Percentiles rank a stretch among this genome's conserved stretches.
Evolutionary conservation across 2,113 vertebrate species (phyloP).

Genomic region (Aspidoscelis tigris): DNA sequence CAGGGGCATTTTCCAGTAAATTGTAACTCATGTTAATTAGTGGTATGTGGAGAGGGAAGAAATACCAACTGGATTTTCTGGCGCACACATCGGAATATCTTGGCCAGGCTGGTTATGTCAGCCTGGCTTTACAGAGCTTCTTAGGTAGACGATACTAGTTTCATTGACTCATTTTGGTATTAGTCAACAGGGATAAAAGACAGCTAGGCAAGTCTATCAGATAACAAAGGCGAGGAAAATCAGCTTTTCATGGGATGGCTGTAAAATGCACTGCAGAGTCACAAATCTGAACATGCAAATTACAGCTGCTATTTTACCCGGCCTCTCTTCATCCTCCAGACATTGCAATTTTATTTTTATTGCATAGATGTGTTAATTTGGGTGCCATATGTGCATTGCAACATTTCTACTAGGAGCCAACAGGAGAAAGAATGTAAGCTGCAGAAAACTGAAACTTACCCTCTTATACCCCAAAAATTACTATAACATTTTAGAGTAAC

Average conservation of each 20-base stretch:
- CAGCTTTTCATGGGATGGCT: slow-evolving; percentile 11
- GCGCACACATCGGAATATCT: background rate
- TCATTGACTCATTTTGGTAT: background rate
- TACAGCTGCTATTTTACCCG: slow-evolving; percentile 30
- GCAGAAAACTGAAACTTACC: slow-evolving; percentile 21
- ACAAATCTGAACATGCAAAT: slow-evolving; percentile 46
- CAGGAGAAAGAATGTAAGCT: slow-evolving; percentile 34
- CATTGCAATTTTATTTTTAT: slow-evolving; percentile 41
- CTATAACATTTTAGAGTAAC: slow-evolving; percentile 4
- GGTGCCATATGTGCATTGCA: slow-evolving; percentile 35
- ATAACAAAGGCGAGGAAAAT: slow-evolving; percentile 25
- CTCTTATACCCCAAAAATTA: too few relatives aligned
- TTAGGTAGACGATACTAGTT: background rate
- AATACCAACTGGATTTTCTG: background rate
- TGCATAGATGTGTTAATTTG: slow-evolving; percentile 35
- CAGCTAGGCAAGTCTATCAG: background rate
- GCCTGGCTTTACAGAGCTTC: background rate
- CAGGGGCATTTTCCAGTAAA: background rate
- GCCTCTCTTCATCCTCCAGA: slow-evolving; percentile 25
- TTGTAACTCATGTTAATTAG: background rate
- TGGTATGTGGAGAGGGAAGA: background rate
- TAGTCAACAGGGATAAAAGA: slow-evolving; percentile 16
- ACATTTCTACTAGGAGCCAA: slow-evolving; percentile 22
- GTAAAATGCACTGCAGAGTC: slow-evolving; percentile 30
- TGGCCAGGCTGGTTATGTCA: background rate